These are phyloP conservation scores for Drosophila birchii DNA, from an alignment of 2,888 invertebrate genomes.

Conservation along the genomic window DNA sequence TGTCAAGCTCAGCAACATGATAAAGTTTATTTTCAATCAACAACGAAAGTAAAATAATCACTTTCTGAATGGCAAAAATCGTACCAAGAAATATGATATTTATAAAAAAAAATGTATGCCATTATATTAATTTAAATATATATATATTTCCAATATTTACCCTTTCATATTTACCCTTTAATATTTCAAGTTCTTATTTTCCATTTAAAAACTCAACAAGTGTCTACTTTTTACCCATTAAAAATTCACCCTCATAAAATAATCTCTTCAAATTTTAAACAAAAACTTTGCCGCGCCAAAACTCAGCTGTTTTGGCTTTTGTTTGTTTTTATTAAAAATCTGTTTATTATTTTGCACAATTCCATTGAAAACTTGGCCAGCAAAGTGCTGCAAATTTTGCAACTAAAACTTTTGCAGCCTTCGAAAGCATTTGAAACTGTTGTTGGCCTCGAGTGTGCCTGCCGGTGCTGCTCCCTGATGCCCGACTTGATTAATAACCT, in stretches of 20 bases:
- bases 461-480: neutral
- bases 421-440: conserved; percentile 5
- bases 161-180: no score
- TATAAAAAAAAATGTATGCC: no score
- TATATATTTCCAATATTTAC: no score
- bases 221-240: neutral
- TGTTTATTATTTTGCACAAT: conserved; percentile 7
- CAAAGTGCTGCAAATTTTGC: neutral
- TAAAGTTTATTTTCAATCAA: no score
- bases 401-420: conserved; percentile 3
- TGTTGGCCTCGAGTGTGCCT: conserved; percentile 26
- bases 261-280: neutral
- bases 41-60: no score
- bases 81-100: no score
- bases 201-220: neutral
- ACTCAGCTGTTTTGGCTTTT: neutral
- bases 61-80: no score
- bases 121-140: no score
- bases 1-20: neutral
- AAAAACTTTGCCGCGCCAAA: neutral
- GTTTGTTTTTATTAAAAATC: conserved; percentile 3
- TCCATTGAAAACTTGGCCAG: conserved; percentile 4
- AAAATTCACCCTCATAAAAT: neutral
- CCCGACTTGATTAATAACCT: conserved; percentile 36
- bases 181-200: no score